These are phyloP conservation scores for Ganaspis sp. DNA, from an alignment of 1,140 invertebrate genomes.

Conservation along the genomic window DNA sequence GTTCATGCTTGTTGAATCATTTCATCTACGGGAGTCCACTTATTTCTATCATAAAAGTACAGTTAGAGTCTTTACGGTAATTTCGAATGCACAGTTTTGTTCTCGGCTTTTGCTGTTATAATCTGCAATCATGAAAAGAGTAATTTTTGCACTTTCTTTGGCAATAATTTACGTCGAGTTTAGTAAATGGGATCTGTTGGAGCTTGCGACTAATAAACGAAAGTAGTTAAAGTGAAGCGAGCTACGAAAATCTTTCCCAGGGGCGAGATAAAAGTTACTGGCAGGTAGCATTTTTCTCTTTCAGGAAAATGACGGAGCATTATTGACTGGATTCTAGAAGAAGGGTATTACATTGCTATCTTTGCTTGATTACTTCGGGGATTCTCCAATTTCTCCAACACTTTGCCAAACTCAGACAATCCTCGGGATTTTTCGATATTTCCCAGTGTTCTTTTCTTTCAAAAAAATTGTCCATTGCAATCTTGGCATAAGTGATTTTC, in stretches of 20 bases:
- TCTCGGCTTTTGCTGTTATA: background rate
- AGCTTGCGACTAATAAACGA: background rate
- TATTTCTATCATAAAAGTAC: constrained; percentile 10
- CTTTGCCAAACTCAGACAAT: background rate
- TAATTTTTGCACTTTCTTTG: background rate
- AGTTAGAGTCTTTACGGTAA: background rate
- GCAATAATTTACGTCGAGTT: background rate
- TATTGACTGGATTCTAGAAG: background rate
- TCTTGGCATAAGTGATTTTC: background rate
- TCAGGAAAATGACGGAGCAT: background rate
- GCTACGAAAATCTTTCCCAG: background rate
- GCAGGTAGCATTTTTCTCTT: background rate
- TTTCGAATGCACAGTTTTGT: background rate
- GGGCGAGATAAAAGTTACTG: background rate
- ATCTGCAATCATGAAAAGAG: background rate
- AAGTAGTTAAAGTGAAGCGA: background rate
- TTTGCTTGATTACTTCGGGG: background rate
- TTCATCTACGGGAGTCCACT: background rate
- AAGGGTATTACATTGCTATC: background rate
- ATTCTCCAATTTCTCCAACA: background rate
- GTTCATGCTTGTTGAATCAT: background rate
- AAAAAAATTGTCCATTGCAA: background rate
- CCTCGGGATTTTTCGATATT: background rate
- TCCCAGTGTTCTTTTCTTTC: background rate
- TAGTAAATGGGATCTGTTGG: background rate